phyloP scores from a whole-genome alignment of 2,113 vertebrate genomes.

The Nannospalax galili region DNA sequence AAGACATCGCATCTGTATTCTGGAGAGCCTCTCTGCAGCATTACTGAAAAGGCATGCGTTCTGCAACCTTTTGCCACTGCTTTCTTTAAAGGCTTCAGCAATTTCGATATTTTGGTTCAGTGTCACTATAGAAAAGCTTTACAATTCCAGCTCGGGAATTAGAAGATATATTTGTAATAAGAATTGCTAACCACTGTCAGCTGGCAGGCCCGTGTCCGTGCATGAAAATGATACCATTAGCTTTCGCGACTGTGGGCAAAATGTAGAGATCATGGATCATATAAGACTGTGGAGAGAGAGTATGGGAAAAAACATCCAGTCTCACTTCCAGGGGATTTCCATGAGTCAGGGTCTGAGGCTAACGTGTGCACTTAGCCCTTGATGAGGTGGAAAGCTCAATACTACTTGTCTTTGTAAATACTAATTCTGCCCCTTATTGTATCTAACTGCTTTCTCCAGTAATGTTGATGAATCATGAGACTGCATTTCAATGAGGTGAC shows the following conservation, averaged over 20 bases:
- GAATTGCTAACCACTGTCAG: slow-evolving; percentile 87
- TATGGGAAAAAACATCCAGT: background rate
- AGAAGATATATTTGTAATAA: slow-evolving; percentile 86
- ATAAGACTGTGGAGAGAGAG: slow-evolving; percentile 48
- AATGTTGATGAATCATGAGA: slow-evolving; percentile 68
- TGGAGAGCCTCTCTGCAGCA: background rate
- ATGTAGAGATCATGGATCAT: slow-evolving; percentile 82
- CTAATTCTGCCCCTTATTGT: slow-evolving; percentile 72
- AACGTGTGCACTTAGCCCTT: slow-evolving; percentile 63
- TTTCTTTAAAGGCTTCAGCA: slow-evolving; percentile 75
- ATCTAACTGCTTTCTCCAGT: slow-evolving; percentile 66
- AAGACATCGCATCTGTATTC: slow-evolving; percentile 58
- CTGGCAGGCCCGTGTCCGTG: slow-evolving; percentile 83
- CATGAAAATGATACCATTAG: slow-evolving; percentile 87
- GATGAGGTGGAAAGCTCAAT: slow-evolving; percentile 61
- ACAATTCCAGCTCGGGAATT: slow-evolving; percentile 84
- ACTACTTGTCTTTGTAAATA: slow-evolving; percentile 72
- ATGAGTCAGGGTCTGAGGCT: slow-evolving; percentile 38
- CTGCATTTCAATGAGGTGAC: slow-evolving; percentile 73
- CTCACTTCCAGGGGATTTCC: slow-evolving; percentile 20
- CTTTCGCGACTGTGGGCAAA: slow-evolving; percentile 78
- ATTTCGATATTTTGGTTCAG: slow-evolving; percentile 83
- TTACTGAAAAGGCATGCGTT: slow-evolving; percentile 50
- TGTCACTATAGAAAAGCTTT: slow-evolving; percentile 83
- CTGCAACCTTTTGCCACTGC: slow-evolving; percentile 63